phyloP scores from a whole-genome alignment of 2,797 vertebrate genomes.

The Melanotaenia pygmaea region DNA sequence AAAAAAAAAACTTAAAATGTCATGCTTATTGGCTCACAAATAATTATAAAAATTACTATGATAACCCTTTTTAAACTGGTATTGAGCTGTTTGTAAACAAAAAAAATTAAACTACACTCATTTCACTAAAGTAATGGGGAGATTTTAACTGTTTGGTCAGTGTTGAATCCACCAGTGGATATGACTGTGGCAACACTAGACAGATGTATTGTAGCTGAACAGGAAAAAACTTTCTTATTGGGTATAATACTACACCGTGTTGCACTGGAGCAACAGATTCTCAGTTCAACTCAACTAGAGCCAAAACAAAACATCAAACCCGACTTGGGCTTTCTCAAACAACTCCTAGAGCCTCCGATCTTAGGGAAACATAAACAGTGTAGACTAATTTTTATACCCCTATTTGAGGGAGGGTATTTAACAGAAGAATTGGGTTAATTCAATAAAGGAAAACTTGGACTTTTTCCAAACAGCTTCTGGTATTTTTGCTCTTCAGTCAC shows the following conservation, averaged over 20 bases:
- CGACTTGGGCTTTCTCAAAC: neutral
- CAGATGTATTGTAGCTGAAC: neutral
- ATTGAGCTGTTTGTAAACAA: neutral
- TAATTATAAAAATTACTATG: neutral
- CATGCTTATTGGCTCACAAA: too few relatives aligned
- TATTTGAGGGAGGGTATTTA: neutral
- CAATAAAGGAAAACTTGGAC: neutral
- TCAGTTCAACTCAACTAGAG: neutral
- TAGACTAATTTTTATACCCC: neutral
- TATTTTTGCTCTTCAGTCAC: slow-evolving; percentile 14
- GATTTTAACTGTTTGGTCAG: neutral
- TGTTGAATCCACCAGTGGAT: neutral
- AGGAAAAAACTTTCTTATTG: neutral
- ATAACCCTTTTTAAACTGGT: neutral
- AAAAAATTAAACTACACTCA: neutral
- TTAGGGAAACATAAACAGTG: neutral
- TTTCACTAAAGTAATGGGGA: too few relatives aligned
- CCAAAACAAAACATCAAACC: neutral
- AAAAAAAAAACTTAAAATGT: too few relatives aligned
- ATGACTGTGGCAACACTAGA: neutral
- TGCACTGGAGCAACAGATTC: neutral
- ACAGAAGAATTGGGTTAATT: neutral
- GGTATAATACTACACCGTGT: neutral
- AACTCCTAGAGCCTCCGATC: neutral
- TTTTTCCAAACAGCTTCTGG: neutral